Percentiles rank a stretch among this genome's conserved stretches.
Conservation (phyloP, 2,113 vertebrate genomes). For the Siniperca chuatsi region DNA sequence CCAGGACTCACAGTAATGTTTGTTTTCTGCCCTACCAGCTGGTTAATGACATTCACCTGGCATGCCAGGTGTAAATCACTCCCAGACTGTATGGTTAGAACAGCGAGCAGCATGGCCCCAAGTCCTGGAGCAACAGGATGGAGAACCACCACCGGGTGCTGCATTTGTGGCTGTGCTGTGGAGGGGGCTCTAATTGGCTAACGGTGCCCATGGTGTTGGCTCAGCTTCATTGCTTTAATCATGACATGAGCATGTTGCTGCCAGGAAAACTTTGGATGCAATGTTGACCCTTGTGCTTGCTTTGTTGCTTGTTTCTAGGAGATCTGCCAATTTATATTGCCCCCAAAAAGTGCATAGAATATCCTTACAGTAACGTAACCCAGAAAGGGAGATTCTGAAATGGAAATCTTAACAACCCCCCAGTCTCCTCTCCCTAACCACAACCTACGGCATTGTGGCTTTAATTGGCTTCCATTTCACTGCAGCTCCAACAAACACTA, state of each 20-base stretch:
- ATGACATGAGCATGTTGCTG: constrained; percentile 47
- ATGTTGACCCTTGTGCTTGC: constrained; percentile 58
- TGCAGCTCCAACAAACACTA: constrained; percentile 41
- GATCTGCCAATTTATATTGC: constrained; percentile 53
- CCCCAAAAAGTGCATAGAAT: constrained; percentile 32
- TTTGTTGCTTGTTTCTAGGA: constrained; percentile 72
- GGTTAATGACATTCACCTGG: constrained; percentile 51
- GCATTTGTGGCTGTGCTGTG: constrained; percentile 24
- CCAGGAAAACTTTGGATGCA: constrained; percentile 71
- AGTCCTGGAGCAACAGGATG: constrained; percentile 26
- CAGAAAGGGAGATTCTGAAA: constrained; percentile 43
- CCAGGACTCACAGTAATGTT: constrained; percentile 34
- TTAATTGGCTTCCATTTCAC: constrained; percentile 60
- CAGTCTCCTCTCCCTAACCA: constrained; percentile 30
- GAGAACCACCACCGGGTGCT: constrained; percentile 29
- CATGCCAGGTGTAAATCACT: constrained; percentile 58
- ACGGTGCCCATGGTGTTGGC: constrained; percentile 49
- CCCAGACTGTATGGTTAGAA: constrained; percentile 26
- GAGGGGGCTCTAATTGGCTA: constrained; percentile 52
- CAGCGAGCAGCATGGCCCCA: constrained; percentile 16
- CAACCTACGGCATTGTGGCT: constrained; percentile 60
- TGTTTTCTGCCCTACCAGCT: constrained; percentile 34
- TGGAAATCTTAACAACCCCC: constrained; percentile 46
- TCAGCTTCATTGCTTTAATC: constrained; percentile 63
- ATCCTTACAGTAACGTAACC: constrained; percentile 47